These are phyloP conservation scores for Chrysolina oricalcia DNA, from an alignment of 2,888 invertebrate species.

Conservation along the genomic window DNA sequence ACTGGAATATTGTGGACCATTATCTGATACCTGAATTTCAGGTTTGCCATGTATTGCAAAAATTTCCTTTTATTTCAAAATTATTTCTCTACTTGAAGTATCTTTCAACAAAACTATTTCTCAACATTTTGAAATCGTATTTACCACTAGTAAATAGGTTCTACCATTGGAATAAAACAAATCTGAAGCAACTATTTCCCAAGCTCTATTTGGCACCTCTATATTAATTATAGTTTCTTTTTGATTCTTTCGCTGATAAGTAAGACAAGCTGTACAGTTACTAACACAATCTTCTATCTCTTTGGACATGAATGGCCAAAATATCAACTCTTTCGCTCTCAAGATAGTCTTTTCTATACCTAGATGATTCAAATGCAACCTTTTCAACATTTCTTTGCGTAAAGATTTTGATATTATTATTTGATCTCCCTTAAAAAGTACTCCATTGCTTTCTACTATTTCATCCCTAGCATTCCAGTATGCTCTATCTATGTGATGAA, in stretches of 20 bases:
- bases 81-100: too few relatives aligned
- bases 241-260: neutral
- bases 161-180: neutral
- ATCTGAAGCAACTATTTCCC: neutral
- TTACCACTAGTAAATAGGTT: neutral
- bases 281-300: neutral
- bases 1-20: too few relatives aligned
- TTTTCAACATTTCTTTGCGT: too few relatives aligned
- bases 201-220: neutral
- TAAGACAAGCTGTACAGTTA: neutral
- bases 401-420: too few relatives aligned
- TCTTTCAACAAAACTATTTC: neutral
- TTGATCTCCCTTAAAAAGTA: too few relatives aligned
- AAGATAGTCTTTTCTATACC: neutral
- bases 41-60: neutral
- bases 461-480: too few relatives aligned
- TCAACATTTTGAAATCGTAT: neutral
- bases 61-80: neutral
- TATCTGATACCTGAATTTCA: neutral
- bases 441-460: too few relatives aligned
- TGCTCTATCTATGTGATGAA: too few relatives aligned
- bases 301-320: neutral
- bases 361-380: too few relatives aligned
- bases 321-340: neutral
- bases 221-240: neutral